Evolutionary conservation across 2,888 invertebrate species (phyloP).

Genomic region (Limulus polyphemus): DNA sequence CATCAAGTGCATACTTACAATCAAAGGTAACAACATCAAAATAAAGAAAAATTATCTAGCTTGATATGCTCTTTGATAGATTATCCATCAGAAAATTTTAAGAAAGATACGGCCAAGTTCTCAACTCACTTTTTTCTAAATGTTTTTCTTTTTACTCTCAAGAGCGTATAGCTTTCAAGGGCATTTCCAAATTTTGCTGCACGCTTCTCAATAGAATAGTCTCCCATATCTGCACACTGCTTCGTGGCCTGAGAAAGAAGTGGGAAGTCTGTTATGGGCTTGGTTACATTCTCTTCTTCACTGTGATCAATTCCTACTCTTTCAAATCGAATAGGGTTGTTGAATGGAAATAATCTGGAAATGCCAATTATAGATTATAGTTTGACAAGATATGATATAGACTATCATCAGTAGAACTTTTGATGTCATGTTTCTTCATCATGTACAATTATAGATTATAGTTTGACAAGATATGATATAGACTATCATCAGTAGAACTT

Average conservation of each 20-base stretch:
- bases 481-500: no score
- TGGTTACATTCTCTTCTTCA: conserved; percentile 8
- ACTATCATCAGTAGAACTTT: not conserved
- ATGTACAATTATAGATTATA: no score
- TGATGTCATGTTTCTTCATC: not conserved
- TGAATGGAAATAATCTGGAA: conserved; percentile 49
- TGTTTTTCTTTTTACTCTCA: not conserved
- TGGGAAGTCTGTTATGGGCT: conserved; percentile 6
- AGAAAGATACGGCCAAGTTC: not conserved
- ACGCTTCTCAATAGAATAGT: conserved; percentile 58
- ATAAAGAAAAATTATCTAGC: no score
- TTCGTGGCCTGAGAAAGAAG: conserved; percentile 11
- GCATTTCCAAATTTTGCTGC: conserved; percentile 80
- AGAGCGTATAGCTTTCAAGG: conserved; percentile 23
- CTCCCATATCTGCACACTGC: conserved; percentile 21
- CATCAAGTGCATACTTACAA: no score
- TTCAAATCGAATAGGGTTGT: conserved; percentile 49
- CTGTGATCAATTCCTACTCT: conserved; percentile 53
- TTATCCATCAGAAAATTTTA: not conserved
- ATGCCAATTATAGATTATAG: not conserved
- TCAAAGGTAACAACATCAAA: no score
- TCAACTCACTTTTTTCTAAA: not conserved
- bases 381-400: not conserved
- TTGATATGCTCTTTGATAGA: not conserved
- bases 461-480: not conserved